Percentiles rank a stretch among this genome's conserved stretches.
Conservation (phyloP, 1,140 invertebrate species). For the Coelopa frigida region DNA sequence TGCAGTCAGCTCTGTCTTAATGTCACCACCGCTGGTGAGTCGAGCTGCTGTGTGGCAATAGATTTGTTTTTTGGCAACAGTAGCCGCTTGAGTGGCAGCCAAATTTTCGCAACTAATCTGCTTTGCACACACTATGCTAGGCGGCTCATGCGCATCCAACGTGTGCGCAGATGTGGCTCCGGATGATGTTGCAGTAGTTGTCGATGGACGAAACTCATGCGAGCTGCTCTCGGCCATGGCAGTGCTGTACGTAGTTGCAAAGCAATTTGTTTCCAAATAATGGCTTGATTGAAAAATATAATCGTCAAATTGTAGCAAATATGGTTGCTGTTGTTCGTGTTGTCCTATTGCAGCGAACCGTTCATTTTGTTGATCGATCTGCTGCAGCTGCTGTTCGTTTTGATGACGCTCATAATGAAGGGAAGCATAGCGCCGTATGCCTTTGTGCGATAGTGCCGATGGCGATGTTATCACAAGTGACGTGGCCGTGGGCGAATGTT, state of each 20-base stretch:
- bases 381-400: background rate
- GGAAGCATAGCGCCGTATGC: constrained; percentile 18
- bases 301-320: constrained; percentile 37
- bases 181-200: constrained; percentile 25
- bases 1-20: constrained; percentile 37
- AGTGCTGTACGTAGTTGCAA: constrained; percentile 43
- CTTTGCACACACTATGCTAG: constrained; percentile 37
- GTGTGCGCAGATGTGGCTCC: constrained; percentile 34
- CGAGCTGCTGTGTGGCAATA: constrained; percentile 16
- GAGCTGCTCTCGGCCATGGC: constrained; percentile 43
- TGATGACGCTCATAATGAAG: constrained; percentile 12
- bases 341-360: background rate
- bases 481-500: constrained; percentile 15
- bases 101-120: too few relatives aligned
- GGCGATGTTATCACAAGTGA: constrained; percentile 23
- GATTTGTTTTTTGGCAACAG: too few relatives aligned
- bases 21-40: constrained; percentile 33
- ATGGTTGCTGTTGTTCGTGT: constrained; percentile 12
- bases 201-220: constrained; percentile 41
- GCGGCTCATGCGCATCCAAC: constrained; percentile 35
- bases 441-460: constrained; percentile 35
- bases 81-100: background rate
- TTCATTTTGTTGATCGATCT: too few relatives aligned
- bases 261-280: constrained; percentile 43
- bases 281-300: constrained; percentile 43